Conservation (phyloP, 2,113 vertebrate species). For the Eubucco bourcierii region DNA sequence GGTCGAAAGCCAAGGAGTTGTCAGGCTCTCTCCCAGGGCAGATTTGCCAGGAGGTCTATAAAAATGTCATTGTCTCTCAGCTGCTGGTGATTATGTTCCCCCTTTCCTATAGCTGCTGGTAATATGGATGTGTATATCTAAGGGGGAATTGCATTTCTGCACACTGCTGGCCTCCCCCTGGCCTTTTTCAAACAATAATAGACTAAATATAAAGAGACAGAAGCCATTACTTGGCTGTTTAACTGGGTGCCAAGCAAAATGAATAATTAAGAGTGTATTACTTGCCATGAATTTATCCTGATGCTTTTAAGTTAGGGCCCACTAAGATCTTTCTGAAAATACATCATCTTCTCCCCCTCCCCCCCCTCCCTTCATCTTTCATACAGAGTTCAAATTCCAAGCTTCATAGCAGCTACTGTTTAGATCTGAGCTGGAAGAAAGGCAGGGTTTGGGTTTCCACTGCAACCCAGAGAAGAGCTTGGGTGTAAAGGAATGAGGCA, state of each 20-base stretch:
- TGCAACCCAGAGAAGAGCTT: neutral
- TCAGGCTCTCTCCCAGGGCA: slow-evolving; percentile 60
- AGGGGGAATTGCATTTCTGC: slow-evolving; percentile 69
- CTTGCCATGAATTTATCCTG: slow-evolving; percentile 73
- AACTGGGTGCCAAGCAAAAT: slow-evolving; percentile 78
- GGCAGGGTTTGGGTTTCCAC: slow-evolving; percentile 62
- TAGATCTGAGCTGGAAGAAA: slow-evolving; percentile 27
- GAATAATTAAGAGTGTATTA: slow-evolving; percentile 80
- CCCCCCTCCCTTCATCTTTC: slow-evolving; percentile 60
- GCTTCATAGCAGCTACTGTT: slow-evolving; percentile 74
- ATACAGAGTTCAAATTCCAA: slow-evolving; percentile 17
- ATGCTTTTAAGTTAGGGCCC: slow-evolving; percentile 75
- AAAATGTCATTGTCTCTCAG: slow-evolving; percentile 80
- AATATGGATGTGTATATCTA: slow-evolving; percentile 33
- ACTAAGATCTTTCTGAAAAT: slow-evolving; percentile 70
- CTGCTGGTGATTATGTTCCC: slow-evolving; percentile 74
- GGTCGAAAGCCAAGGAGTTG: slow-evolving; percentile 68
- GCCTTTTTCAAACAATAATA: slow-evolving; percentile 80
- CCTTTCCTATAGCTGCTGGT: slow-evolving; percentile 64
- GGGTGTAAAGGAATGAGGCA: neutral
- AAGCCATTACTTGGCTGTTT: slow-evolving; percentile 72
- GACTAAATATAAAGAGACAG: slow-evolving; percentile 81
- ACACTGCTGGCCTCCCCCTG: slow-evolving; percentile 68
- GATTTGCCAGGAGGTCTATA: slow-evolving; percentile 77
- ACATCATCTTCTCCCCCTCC: slow-evolving; percentile 55